Base-by-base conservation (phyloP, 2,888 invertebrate genomes). In the Plebejus anna region DNA sequence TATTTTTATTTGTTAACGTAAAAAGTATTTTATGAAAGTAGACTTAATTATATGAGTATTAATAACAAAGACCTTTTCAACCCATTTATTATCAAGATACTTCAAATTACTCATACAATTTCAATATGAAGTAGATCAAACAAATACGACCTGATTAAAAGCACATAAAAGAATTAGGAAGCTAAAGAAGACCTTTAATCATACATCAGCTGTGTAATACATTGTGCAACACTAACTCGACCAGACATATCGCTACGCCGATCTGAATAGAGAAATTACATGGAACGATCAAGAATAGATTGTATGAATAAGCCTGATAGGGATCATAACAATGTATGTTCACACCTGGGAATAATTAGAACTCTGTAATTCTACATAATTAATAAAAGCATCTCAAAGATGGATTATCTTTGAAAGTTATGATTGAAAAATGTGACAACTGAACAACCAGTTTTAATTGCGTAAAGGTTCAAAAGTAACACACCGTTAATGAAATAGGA, bases 221-320 rank as follows among this genome's bases (percentile, higher is more conserved):
- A 66, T 76, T 78, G 66, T 70, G 75, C 75, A 77, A 76, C 71
- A 57, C 71, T 57, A 59, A 71, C 76, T 36, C 70, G 57, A 72
- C 38, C 71, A 71, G 76, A 71, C 76, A 42, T 76, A 72, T 76
- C 76, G 38, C 57, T 76, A 70, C 57, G 57, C 70, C 38, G 76
- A 76, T 76, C 76, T 59, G 71, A 71, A 38, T 59, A 57, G 71
- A 71, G 71, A 76, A 76, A 71, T 76, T 71, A 76, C 71, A 59
- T 71, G 59, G 71, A 71, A 59, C 76, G 71, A 42, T 55, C 71
- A 70, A 42, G 51, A 71, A 76, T 71, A 70, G 76, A 71, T 71
- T 72, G 28, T 16, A 66, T 32, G 61, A 61, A 61, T 61, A 28
- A 61, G 28, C 11, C 28, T 61, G 66, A 66, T 66, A 66, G 32